phyloP scores from a whole-genome alignment of 2,113 vertebrate species.

The Rhineura floridana region DNA sequence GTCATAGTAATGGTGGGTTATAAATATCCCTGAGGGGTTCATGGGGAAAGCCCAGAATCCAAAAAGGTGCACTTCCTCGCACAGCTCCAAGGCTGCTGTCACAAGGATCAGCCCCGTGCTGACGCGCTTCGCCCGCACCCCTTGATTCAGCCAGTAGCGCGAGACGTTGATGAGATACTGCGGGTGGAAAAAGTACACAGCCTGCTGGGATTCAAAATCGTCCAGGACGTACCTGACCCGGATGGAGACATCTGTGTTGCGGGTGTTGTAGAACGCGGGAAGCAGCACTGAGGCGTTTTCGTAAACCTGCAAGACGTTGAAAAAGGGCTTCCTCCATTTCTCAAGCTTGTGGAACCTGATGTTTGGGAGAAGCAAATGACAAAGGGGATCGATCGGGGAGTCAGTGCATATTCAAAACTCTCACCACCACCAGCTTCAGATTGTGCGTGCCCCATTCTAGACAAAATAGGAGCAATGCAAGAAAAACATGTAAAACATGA shows the following conservation, averaged over 20 bases:
- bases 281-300: constrained; percentile 95
- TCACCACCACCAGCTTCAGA: background rate
- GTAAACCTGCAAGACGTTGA: constrained; percentile 87
- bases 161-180: constrained; percentile 95
- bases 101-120: constrained; percentile 96
- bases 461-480: background rate
- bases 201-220: constrained; percentile 89
- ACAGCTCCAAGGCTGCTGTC: constrained; percentile 94
- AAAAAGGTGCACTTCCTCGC: constrained; percentile 95
- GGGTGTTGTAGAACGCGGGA: constrained; percentile 96
- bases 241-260: constrained; percentile 96
- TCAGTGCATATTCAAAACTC: background rate
- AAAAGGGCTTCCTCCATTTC: constrained; percentile 97
- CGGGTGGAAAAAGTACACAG: constrained; percentile 95
- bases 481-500: background rate
- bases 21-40: constrained; percentile 93
- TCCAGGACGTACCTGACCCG: constrained; percentile 95
- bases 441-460: background rate
- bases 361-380: background rate
- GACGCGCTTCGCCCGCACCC: constrained; percentile 90
- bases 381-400: background rate
- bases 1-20: constrained; percentile 98
- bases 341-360: constrained; percentile 94
- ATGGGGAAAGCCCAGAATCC: constrained; percentile 98
- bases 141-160: constrained; percentile 94